Base-by-base conservation (phyloP, 1,140 invertebrate species). In the Drosophila simulans region DNA sequence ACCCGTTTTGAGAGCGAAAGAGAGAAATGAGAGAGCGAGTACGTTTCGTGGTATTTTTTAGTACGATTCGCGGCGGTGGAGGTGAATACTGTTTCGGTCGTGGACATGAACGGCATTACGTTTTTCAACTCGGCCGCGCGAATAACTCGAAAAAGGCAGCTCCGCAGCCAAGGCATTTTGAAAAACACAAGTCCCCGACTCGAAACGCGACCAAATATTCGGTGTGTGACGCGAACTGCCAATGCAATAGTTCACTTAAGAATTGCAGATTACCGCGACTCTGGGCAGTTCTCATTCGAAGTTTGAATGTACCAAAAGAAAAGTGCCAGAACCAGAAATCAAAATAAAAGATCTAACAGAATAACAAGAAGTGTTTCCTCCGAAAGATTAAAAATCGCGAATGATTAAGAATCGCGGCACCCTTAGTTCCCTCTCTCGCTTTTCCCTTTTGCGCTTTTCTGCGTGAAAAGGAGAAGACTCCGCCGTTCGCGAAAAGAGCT, bases 141-240 rank as follows among this genome's bases (percentile, higher is more conserved):
- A 52, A 17, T 52, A 52, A 12, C 27, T 51, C 49, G 31, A 49
- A 27, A 31, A 49, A 31, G 46, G 46, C 46, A 48, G 48, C 49
- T 52, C 49, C 49, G 49, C n/a, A 51, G 22, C 27, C 49, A 35
- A 8, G 2, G 49, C 17, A 27, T 48, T 7, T 48, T 52, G 31
- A 53, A 53, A 53, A 53, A 53, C 51, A 53, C 49, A 52, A 52
- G 49, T 52, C 49, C 49, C 49, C 31, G 31, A 31, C 31, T 11
- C 48, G 49, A 34, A 8, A 20, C 49, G 49, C 60, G 27, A 59
- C n/a, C 5, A 58, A 60, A 34, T 17, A 53, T 35, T 52, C 15
- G 22, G 55, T 63, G 60, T 59, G 60, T 63, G 54, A 40, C 60
- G 64, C 43, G 64, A 64, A 52, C 59, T 65, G 64, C 64, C 64